These are phyloP conservation scores for Augochlora pura DNA, from an alignment of 1,140 invertebrate species.

Conservation along the genomic window DNA sequence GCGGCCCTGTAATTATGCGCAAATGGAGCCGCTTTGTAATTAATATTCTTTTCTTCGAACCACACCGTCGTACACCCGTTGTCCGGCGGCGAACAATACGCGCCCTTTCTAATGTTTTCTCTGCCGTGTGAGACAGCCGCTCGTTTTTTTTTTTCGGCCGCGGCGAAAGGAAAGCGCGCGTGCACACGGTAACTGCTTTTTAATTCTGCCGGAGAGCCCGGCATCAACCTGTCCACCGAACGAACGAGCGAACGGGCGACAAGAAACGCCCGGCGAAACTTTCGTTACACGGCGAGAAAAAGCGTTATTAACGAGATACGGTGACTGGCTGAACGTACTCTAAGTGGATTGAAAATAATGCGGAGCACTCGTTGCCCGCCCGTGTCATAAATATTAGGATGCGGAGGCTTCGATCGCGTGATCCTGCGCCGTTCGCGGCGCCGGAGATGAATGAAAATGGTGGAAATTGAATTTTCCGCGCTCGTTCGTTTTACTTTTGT, in stretches of 20 bases:
- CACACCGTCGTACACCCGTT: background rate
- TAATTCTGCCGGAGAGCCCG: background rate
- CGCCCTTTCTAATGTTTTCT: conserved; percentile 28
- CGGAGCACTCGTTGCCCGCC: background rate
- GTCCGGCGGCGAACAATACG: background rate
- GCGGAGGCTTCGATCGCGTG: background rate
- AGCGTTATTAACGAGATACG: background rate
- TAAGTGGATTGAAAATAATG: conserved; percentile 1
- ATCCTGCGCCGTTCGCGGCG: background rate
- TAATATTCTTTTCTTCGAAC: conserved; percentile 20
- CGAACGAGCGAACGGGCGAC: background rate
- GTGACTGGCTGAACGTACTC: background rate
- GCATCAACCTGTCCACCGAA: conserved; percentile 1
- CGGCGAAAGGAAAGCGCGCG: conserved; percentile 29
- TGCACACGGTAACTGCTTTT: conserved; percentile 3
- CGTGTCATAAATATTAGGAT: background rate
- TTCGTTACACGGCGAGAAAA: background rate
- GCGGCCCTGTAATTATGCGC: conserved; percentile 4
- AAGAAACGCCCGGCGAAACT: conserved; percentile 9
- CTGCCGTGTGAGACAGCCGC: no score
- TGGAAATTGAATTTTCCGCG: no score
- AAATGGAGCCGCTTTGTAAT: conserved; percentile 29
- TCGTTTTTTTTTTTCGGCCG: conserved; percentile 11
- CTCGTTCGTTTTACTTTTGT: no score
- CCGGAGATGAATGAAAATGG: no score